Percentiles rank a stretch among this genome's conserved stretches.
Conservation (phyloP, 2,888 invertebrate species). For the Theretra japonica region DNA sequence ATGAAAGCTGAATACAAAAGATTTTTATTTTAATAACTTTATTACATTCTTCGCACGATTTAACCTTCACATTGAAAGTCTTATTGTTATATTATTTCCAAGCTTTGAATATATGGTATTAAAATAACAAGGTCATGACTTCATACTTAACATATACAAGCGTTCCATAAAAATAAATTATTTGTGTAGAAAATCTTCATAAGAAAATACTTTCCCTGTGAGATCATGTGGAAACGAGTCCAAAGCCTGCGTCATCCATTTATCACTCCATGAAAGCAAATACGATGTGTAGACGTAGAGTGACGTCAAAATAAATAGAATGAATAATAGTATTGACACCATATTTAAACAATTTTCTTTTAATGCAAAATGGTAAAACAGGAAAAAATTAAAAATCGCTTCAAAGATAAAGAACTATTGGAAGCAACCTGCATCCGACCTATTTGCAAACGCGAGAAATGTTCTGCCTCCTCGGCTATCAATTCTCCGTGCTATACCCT, state of each 20-base stretch:
- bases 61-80: no score
- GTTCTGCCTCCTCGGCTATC: no score
- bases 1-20: no score
- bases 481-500: no score
- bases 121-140: background rate
- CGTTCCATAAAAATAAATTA: background rate
- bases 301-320: background rate
- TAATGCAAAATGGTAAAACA: background rate
- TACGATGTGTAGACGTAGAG: background rate
- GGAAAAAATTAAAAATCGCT: no score
- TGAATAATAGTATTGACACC: background rate
- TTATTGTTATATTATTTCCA: background rate
- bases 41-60: no score
- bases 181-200: background rate
- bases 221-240: background rate
- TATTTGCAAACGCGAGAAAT: no score
- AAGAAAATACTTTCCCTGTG: background rate
- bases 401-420: background rate
- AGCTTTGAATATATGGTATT: background rate
- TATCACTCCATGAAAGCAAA: conserved; percentile 18
- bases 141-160: background rate
- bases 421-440: background rate
- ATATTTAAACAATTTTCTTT: background rate
- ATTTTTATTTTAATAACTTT: no score
- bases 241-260: background rate